Evolutionary conservation across 1,140 invertebrate genomes (phyloP).

Genomic region (Ips nitidus): DNA sequence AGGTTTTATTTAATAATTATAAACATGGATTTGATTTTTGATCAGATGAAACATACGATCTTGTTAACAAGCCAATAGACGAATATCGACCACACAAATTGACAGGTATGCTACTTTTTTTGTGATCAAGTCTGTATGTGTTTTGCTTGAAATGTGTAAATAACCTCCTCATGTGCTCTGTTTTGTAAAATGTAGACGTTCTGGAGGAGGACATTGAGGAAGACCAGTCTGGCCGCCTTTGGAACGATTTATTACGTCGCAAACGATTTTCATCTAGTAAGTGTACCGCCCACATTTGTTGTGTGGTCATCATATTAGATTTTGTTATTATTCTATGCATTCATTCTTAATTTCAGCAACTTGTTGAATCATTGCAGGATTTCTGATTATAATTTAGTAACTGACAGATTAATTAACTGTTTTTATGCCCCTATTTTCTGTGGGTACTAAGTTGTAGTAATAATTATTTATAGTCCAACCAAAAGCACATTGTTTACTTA

Average conservation of each 20-base stretch:
- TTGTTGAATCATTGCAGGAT: not conserved
- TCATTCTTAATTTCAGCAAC: not conserved
- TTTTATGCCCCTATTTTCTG: not conserved
- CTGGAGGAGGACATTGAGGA: slow-evolving; percentile 57
- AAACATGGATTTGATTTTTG: slow-evolving; percentile 3
- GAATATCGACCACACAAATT: slow-evolving; percentile 43
- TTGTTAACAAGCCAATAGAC: slow-evolving; percentile 40
- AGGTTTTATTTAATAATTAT: too few relatives aligned
- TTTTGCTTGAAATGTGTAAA: too few relatives aligned
- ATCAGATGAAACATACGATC: slow-evolving; percentile 42
- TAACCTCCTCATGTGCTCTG: too few relatives aligned
- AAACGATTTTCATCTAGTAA: slow-evolving; percentile 59
- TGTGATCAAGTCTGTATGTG: not conserved
- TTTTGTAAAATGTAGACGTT: slow-evolving; percentile 37
- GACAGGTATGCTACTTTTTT: slow-evolving; percentile 38
- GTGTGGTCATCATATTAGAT: not conserved
- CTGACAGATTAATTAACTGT: not conserved
- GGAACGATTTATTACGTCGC: slow-evolving; percentile 48
- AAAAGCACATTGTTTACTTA: too few relatives aligned
- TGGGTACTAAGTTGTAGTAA: not conserved
- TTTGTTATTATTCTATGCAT: not conserved
- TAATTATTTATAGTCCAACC: too few relatives aligned
- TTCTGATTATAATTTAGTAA: not conserved
- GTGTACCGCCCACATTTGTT: slow-evolving; percentile 30
- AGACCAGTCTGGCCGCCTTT: slow-evolving; percentile 51